Base-by-base conservation (phyloP, 2,888 invertebrate genomes). In the Pegoplata infirma region DNA sequence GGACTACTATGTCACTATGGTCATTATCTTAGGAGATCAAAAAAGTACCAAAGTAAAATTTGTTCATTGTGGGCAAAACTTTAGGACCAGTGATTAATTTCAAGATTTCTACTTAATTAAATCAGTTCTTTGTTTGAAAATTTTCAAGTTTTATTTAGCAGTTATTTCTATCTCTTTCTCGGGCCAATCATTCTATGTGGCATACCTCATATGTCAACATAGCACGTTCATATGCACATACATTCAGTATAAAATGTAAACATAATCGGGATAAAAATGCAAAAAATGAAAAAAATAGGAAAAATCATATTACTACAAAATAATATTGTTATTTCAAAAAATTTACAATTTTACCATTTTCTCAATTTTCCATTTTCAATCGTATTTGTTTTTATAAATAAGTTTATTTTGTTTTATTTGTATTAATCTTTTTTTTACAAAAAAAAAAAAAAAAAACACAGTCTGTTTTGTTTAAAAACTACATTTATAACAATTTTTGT, bases 311-410 rank as follows among this genome's bases (percentile, higher is more conserved):
- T 72, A 63, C 49, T 64, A 23, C 17, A 49, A 61, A 59, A 61
- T 66, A 61, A 25, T 40, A 49, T 19, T 56, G 63, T 64, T 64
- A 19, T 72, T 72, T 55, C 17, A 32, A 61, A 32, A 32, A 72
- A 55, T 46, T 63, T 63, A 36, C 55, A 55, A 72, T 63, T 55
- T 55, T 23, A 21, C 36, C 16, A 72, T 63, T 55, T 55, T 23
- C 17, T 23, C 16, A 16, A 8, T 58, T 23, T 68, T 40, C n/a
- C 36, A 36, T 58, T 17, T 40, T 10, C 25, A 44, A 44, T n/a
- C 49, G 40, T 51, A 69, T 69, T 69, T 69, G 44, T 44, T 12
- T 44, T 59, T n/a, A 25, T 25, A 51, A 69, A 58, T 59, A 59
- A 58, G 23, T 58, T 68, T 23, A 16, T 44, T 49, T 44, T 51